phyloP scores from a whole-genome alignment of 2,113 vertebrate genomes.

The Channa maculata region DNA sequence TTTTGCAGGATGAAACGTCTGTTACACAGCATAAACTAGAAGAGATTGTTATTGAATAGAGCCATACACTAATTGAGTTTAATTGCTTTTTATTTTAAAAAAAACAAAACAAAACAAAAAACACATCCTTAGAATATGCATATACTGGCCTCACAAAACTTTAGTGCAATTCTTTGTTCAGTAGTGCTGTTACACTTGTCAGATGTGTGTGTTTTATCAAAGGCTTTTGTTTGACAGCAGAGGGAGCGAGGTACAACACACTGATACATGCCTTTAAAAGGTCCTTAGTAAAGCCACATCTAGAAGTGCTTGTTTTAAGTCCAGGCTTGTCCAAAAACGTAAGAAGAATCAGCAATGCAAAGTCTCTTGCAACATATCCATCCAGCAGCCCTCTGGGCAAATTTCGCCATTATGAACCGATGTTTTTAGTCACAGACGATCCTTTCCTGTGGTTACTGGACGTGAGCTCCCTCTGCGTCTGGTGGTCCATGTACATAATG shows the following conservation, averaged over 20 bases:
- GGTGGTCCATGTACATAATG: not conserved
- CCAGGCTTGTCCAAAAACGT: too few relatives aligned
- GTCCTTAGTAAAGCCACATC: too few relatives aligned
- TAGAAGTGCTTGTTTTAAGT: too few relatives aligned
- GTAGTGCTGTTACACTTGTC: conserved; percentile 36
- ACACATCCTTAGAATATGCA: not conserved
- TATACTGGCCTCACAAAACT: not conserved
- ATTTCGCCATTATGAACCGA: conserved; percentile 16
- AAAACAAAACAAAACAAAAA: not conserved
- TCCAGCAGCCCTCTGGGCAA: not conserved
- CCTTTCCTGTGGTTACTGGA: not conserved
- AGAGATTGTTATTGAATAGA: too few relatives aligned
- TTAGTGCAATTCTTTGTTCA: conserved; percentile 44
- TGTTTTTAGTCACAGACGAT: not conserved
- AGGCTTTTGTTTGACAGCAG: conserved; percentile 7
- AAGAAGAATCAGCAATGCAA: not conserved
- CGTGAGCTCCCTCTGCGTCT: not conserved
- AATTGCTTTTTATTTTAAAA: conserved; percentile 14
- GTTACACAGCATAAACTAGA: too few relatives aligned
- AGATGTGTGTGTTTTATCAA: not conserved
- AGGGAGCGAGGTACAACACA: not conserved
- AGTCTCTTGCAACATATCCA: not conserved
- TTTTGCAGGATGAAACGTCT: too few relatives aligned
- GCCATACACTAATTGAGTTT: too few relatives aligned
- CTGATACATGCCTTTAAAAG: not conserved